Percentiles rank a stretch among this genome's conserved stretches.
Evolutionary conservation across 1,140 invertebrate species (phyloP).

Genomic region (Pinna nobilis): DNA sequence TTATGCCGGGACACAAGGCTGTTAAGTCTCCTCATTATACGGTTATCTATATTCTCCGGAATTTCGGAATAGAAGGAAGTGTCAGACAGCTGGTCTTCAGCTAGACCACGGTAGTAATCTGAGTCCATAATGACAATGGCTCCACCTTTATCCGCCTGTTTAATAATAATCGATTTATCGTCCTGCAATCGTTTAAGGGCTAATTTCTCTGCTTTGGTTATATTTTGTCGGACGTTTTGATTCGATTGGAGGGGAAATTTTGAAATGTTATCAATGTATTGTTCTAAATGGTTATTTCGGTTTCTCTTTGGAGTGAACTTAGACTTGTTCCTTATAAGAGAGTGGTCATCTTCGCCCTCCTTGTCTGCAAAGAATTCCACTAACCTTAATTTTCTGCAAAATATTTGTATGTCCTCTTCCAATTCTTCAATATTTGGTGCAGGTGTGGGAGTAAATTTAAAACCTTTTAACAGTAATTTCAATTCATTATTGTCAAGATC

Average conservation of each 20-base stretch:
- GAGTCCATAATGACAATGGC: background rate
- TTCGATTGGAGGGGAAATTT: background rate
- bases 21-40: background rate
- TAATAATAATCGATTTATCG: too few relatives aligned
- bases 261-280: background rate
- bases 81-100: background rate
- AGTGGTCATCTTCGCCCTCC: background rate
- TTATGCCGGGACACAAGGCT: background rate
- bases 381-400: background rate
- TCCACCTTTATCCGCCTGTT: too few relatives aligned
- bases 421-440: conserved; percentile 1
- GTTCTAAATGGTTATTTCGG: background rate
- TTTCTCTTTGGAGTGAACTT: conserved; percentile 5
- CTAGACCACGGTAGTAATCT: background rate
- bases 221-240: background rate
- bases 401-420: conserved; percentile 10
- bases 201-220: too few relatives aligned
- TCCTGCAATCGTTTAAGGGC: too few relatives aligned
- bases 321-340: conserved; percentile 20
- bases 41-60: background rate
- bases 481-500: conserved; percentile 17
- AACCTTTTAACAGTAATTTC: conserved; percentile 21
- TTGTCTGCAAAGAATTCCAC: conserved; percentile 7
- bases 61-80: background rate
- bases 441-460: conserved; percentile 29